Evolutionary conservation across 2,113 vertebrate species (phyloP).

Genomic region (Miniopterus natalensis): DNA sequence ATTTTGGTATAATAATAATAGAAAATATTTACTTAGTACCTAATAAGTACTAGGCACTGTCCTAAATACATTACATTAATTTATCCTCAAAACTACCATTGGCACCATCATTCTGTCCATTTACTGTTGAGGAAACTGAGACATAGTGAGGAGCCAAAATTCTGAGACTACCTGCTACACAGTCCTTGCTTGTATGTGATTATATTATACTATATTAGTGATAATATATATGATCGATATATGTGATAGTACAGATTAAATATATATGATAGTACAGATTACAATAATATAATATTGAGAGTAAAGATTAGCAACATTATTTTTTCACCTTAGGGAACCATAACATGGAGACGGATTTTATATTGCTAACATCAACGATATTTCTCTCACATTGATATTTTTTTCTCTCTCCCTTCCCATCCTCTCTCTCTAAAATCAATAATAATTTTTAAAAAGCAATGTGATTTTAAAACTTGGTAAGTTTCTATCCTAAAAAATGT

Average conservation of each 20-base stretch:
- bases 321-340: constrained; percentile 44
- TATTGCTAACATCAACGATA: not conserved
- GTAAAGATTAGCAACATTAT: constrained; percentile 34
- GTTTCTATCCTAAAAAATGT: constrained; percentile 40
- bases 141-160: constrained; percentile 39
- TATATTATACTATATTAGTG: not conserved
- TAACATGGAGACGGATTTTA: constrained; percentile 6
- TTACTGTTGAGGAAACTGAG: constrained; percentile 49
- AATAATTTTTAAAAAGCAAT: not conserved
- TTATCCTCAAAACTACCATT: constrained; percentile 51
- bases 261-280: not conserved
- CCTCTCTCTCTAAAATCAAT: no score
- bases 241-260: constrained; percentile 20
- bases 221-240: not conserved
- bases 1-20: constrained; percentile 30
- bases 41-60: not conserved
- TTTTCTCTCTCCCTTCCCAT: no score
- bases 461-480: constrained; percentile 46
- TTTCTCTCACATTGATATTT: no score
- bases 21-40: constrained; percentile 2
- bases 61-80: constrained; percentile 52
- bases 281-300: constrained; percentile 50
- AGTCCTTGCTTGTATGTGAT: not conserved
- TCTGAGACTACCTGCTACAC: not conserved
- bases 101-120: constrained; percentile 20